Base-by-base conservation (phyloP, 2,888 invertebrate genomes). In the Emesis russula region DNA sequence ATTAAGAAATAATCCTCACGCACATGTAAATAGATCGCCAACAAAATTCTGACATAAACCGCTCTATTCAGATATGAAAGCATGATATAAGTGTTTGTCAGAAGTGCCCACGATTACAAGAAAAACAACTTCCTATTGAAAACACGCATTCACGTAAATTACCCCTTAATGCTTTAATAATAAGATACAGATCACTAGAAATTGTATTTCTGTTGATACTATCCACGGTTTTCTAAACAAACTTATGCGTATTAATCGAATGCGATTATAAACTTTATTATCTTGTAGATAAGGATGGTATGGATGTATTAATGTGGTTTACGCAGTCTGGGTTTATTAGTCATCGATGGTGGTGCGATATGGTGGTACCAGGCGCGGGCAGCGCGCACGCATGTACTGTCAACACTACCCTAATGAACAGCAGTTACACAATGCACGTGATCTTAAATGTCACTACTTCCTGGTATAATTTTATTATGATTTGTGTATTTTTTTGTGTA, bases 261-360 rank as follows among this genome's bases (percentile, higher is more conserved):
- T 31, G 31, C 31, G 66, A 88, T 75, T 58, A 86, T 89, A 38
- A 41, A 41, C 88, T 86, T 85, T 95, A 82, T 82, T 41, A 0
- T 33, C 1, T 3, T 13, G 0, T 31, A 0, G 25, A 44, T 92
- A 95, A 81, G 85, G 86, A 66, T 85, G 71, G 73, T 85, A 94
- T 92, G 91, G 92, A 86, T 90, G 92, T 58, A 15, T 7, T 84
- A 38, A 82, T 73, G 70, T 92, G 92, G 92, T 86, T 92, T 91
- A 90, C 84, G 87, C 94, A 94, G 96, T 95, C 91, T 95, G 94
- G 96, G 97, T 97, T 97, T 98, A 98, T 98, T 98, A 98, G 98
- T 98, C 98, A 98, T 98, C 98, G 98, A 98, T 98, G 98, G 98
- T 98, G 98, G 97, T 95, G 98, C 98, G 98, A 98, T 98, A 98